Evolutionary conservation across 2,113 vertebrate species (phyloP).

Genomic region (Copsychus sechellarum): DNA sequence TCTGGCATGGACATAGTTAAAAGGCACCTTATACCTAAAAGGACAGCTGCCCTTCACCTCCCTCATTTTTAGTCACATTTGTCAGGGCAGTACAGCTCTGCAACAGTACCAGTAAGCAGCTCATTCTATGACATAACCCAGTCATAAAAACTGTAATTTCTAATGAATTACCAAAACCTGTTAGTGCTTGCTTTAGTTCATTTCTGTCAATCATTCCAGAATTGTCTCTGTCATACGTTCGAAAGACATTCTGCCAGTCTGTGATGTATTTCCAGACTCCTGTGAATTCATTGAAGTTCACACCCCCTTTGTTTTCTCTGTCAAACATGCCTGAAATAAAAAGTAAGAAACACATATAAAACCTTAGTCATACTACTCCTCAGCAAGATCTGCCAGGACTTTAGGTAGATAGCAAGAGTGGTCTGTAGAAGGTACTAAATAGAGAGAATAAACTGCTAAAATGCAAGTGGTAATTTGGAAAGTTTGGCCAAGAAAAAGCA

Average conservation of each 20-base stretch:
- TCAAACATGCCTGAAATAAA: constrained; percentile 92
- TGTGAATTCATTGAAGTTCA: constrained; percentile 95
- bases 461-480: background rate
- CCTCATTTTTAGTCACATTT: background rate
- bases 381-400: background rate
- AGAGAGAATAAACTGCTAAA: background rate
- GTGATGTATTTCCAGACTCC: constrained; percentile 99
- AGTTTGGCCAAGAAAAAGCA: background rate
- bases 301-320: constrained; percentile 94
- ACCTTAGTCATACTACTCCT: background rate
- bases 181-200: constrained; percentile 95
- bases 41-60: background rate
- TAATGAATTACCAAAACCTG: constrained; percentile 92
- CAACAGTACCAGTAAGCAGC: background rate
- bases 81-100: background rate
- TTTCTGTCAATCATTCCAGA: constrained; percentile 97
- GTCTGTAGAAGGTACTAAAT: background rate
- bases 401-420: background rate
- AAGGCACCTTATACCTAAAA: background rate
- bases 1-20: background rate
- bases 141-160: constrained; percentile 26
- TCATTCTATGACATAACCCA: background rate
- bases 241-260: constrained; percentile 98
- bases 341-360: background rate
- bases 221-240: constrained; percentile 95